A percentile compares a stretch with the other conserved stretches of the same genome.
These are phyloP conservation scores for Serinus canaria DNA, from an alignment of 2,113 vertebrate genomes.

Conservation along the genomic window DNA sequence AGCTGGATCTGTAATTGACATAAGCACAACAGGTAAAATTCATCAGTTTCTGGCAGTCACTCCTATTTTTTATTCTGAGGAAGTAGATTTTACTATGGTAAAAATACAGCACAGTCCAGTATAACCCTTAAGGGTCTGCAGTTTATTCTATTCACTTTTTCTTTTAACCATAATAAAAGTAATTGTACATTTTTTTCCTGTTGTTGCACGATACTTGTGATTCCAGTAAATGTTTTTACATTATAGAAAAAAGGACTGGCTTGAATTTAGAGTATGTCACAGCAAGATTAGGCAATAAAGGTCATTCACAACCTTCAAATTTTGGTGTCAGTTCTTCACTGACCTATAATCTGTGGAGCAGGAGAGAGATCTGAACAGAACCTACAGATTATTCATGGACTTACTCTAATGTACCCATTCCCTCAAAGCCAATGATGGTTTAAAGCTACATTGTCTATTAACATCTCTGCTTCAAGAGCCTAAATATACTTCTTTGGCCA, in stretches of 20 bases:
- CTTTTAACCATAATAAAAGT: neutral
- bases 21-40: constrained; percentile 21
- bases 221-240: neutral
- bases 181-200: neutral
- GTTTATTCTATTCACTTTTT: neutral
- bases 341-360: neutral
- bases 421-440: neutral
- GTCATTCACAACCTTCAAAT: neutral
- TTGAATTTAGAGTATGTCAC: neutral
- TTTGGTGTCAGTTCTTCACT: neutral
- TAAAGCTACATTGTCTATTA: neutral
- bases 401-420: neutral
- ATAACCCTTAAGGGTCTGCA: neutral
- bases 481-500: neutral
- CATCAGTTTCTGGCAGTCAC: neutral
- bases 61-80: neutral
- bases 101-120: constrained; percentile 15
- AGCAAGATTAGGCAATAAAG: neutral
- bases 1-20: neutral
- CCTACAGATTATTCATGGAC: neutral
- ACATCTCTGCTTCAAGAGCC: neutral
- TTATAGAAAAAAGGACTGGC: neutral
- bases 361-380: neutral
- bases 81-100: neutral
- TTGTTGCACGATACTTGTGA: neutral